A percentile compares a stretch with the other conserved stretches of the same genome.
Evolutionary conservation across 2,113 vertebrate genomes (phyloP).

Genomic region (Pelecanoides urinatrix): DNA sequence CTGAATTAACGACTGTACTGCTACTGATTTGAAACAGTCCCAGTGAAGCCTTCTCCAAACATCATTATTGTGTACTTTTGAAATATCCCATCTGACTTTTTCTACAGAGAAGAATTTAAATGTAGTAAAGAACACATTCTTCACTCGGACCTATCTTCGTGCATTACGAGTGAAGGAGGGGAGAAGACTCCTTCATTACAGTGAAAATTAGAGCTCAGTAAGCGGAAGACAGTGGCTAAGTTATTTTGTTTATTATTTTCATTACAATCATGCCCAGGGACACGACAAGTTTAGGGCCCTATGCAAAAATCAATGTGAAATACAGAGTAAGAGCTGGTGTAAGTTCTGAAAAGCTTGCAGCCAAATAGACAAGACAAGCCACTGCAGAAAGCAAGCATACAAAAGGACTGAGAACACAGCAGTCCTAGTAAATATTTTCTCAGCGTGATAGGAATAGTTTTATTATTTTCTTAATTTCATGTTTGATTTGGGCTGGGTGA

Average conservation of each 20-base stretch:
- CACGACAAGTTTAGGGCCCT: fast-evolving
- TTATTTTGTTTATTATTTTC: constrained; percentile 29
- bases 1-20: background rate
- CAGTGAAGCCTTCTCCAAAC: background rate
- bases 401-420: background rate
- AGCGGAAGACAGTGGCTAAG: background rate
- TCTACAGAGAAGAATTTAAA: background rate
- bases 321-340: background rate
- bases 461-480: background rate
- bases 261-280: background rate
- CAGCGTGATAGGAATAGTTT: background rate
- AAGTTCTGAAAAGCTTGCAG: background rate
- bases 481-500: background rate
- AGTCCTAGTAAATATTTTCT: background rate
- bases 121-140: background rate
- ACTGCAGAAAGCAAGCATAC: background rate
- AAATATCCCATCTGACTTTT: background rate
- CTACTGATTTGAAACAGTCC: background rate
- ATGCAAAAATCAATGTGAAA: background rate
- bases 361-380: background rate
- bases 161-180: background rate
- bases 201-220: background rate
- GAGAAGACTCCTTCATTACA: background rate
- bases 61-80: background rate
- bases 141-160: background rate